Conservation (phyloP, 2,888 invertebrate genomes). For the Lissonota sp. region DNA sequence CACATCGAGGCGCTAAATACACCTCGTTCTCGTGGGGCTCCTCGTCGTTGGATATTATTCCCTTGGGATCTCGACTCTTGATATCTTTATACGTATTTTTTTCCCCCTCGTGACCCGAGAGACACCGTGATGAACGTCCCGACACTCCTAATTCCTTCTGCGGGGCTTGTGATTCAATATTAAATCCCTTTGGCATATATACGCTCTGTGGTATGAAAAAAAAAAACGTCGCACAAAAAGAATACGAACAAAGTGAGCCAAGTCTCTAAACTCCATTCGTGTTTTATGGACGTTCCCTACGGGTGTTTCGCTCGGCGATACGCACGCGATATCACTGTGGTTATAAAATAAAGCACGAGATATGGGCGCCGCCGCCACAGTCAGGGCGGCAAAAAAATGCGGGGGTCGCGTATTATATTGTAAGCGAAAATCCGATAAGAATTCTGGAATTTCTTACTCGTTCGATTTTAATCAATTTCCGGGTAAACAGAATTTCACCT, state of each 20-base stretch:
- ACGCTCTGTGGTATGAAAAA: conserved; percentile 24
- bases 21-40: conserved; percentile 29
- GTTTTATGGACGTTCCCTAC: conserved; percentile 27
- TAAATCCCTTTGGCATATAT: conserved; percentile 40
- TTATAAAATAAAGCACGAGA: conserved; percentile 43
- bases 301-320: conserved; percentile 25
- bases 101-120: conserved; percentile 34
- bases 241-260: not conserved
- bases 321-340: conserved; percentile 54
- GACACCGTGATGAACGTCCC: not conserved
- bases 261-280: conserved; percentile 28
- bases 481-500: too few relatives aligned
- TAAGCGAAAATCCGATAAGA: too few relatives aligned
- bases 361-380: not conserved
- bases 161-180: conserved; percentile 45
- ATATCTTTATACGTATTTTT: conserved; percentile 49
- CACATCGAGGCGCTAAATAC: conserved; percentile 52
- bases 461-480: too few relatives aligned
- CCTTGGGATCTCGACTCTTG: not conserved
- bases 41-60: conserved; percentile 41
- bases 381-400: too few relatives aligned
- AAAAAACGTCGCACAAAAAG: not conserved
- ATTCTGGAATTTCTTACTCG: too few relatives aligned
- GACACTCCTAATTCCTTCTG: conserved; percentile 42
- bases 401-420: too few relatives aligned